Conservation (phyloP, 2,888 invertebrate species). For the Hyposoter dolosus region DNA sequence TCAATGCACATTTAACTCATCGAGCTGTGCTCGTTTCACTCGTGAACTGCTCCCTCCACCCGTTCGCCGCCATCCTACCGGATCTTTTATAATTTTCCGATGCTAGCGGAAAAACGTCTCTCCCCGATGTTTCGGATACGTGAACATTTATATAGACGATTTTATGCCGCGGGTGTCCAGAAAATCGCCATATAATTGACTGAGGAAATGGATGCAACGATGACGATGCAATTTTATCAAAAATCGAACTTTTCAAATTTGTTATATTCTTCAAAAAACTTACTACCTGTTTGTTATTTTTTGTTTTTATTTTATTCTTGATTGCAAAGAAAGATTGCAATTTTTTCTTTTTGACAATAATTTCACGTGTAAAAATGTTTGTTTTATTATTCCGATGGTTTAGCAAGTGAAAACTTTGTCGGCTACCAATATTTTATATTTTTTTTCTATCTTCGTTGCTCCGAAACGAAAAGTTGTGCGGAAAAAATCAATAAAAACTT, state of each 20-base stretch:
- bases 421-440: no score
- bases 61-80: background rate
- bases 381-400: no score
- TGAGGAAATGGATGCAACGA: no score
- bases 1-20: slow-evolving; percentile 59
- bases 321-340: no score
- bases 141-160: slow-evolving; percentile 9
- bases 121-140: slow-evolving; percentile 31
- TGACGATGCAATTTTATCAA: background rate
- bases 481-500: background rate
- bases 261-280: no score
- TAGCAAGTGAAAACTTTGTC: no score
- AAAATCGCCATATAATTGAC: background rate
- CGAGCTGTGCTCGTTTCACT: slow-evolving; percentile 12
- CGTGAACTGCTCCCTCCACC: background rate
- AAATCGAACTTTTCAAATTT: background rate
- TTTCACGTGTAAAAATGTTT: no score
- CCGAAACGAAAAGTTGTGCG: no score
- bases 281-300: no score
- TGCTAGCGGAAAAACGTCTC: slow-evolving; percentile 52
- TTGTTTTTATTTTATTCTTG: no score
- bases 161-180: background rate
- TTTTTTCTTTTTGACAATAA: no score
- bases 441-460: no score
- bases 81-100: slow-evolving; percentile 64